Conservation (phyloP, 2,888 invertebrate genomes). For the Cryptophagus acutangulus region DNA sequence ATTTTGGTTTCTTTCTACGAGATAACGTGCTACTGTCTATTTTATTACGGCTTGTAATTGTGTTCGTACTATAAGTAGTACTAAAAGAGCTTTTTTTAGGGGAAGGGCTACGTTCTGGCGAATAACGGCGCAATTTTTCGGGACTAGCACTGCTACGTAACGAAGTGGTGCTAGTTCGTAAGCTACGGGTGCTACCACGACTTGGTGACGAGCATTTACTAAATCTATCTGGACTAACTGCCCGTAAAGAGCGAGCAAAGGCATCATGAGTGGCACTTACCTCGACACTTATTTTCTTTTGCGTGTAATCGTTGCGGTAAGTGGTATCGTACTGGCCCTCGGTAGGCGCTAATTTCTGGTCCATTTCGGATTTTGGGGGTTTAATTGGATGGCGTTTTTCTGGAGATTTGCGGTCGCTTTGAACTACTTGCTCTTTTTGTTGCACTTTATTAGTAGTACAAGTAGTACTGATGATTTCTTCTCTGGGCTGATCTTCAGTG, state of each 20-base stretch:
- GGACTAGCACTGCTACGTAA: constrained; percentile 51
- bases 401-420: constrained; percentile 5
- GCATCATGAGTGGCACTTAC: constrained; percentile 70
- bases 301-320: constrained; percentile 56
- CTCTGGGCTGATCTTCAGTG: constrained; percentile 19
- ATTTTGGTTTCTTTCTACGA: constrained; percentile 29
- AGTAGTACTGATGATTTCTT: constrained; percentile 17
- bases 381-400: constrained; percentile 33
- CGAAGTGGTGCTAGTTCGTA: constrained; percentile 52
- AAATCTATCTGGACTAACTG: constrained; percentile 56
- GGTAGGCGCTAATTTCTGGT: constrained; percentile 37
- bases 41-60: constrained; percentile 26
- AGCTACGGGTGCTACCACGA: constrained; percentile 50
- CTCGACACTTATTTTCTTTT: constrained; percentile 57
- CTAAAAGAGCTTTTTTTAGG: constrained; percentile 4
- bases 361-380: constrained; percentile 38
- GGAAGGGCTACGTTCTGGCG: constrained; percentile 11
- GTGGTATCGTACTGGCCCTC: constrained; percentile 57
- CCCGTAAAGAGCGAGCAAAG: constrained; percentile 67
- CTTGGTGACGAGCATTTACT: constrained; percentile 54
- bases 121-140: constrained; percentile 34
- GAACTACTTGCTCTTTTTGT: background rate
- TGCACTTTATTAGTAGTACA: constrained; percentile 16
- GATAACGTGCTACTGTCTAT: constrained; percentile 33
- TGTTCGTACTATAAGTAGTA: constrained; percentile 20